phyloP scores from a whole-genome alignment of 1,140 invertebrate genomes.

The Lysiphlebus fabarum region DNA sequence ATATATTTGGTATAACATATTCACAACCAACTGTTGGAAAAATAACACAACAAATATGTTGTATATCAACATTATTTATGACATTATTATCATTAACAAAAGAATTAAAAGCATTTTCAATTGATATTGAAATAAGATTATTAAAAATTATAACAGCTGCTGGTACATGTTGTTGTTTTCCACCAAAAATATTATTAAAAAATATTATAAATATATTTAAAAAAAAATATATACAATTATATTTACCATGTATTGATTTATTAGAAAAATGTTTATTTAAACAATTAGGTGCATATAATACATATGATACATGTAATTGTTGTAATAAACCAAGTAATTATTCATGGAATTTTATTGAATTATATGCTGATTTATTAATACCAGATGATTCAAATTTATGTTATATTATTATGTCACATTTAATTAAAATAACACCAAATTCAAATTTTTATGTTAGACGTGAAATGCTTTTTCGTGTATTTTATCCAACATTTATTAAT shows the following conservation, averaged over 20 bases:
- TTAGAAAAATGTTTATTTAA: constrained; percentile 61
- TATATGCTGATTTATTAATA: constrained; percentile 59
- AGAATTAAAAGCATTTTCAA: constrained; percentile 45
- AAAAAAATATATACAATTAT: constrained; percentile 38
- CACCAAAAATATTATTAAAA: constrained; percentile 49
- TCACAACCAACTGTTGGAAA: constrained; percentile 35
- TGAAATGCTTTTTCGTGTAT: constrained; percentile 60
- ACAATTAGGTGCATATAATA: constrained; percentile 55
- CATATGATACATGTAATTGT: constrained; percentile 33
- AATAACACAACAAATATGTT: constrained; percentile 48
- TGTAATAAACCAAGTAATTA: constrained; percentile 40
- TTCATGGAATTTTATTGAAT: constrained; percentile 60
- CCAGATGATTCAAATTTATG: constrained; percentile 58
- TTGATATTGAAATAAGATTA: constrained; percentile 53
- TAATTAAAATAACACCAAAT: constrained; percentile 59
- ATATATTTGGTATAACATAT: constrained; percentile 56
- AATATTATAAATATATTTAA: constrained; percentile 48
- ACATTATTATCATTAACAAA: constrained; percentile 56
- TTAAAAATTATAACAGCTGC: constrained; percentile 58
- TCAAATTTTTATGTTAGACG: constrained; percentile 57
- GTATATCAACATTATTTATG: constrained; percentile 60
- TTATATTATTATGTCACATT: constrained; percentile 58
- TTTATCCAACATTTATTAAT: constrained; percentile 62
- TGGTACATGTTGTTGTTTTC: constrained; percentile 66
- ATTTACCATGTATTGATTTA: constrained; percentile 46